Base-by-base conservation (phyloP, 2,888 invertebrate species). In the Bimastos eiseni region DNA sequence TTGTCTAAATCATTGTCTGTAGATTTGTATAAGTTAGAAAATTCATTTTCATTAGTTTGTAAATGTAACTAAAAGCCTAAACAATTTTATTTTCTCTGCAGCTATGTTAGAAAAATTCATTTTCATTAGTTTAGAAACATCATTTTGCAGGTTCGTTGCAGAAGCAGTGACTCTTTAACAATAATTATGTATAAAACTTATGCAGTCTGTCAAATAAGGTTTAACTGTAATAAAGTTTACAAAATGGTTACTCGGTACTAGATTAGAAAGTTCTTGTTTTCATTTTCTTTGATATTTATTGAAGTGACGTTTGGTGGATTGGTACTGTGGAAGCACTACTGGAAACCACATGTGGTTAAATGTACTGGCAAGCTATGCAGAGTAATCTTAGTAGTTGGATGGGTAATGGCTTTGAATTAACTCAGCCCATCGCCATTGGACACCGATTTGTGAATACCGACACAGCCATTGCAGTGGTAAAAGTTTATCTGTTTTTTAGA, bases 1-100 rank as follows among this genome's bases (percentile, higher is more conserved):
- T 92, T 34, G 34, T 21, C 36, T 41, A 37, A n/a, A 13, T 70
- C 70, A 70, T 70, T 70, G 13, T 70, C 70, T 70, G 30, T 70
- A n/a, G 4, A 70, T 30, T 70, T 70, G 8, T 5, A 49, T 24
- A 49, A 49, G 49, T 49, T 24, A 70, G 13, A 70, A 49, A 70
- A n/a, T 30, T 70, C 0, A 70, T 70, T 70, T 70, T n/a, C 70
- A n/a, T 15, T 70, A n/a, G 70, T 70, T 70, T 70, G 70, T 30
- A 70, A 70, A n/a, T n/a, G n/a, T n/a, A n/a, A n/a, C n/a, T n/a
- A n/a, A n/a, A n/a, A n/a, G n/a, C n/a, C n/a, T n/a, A n/a, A n/a
- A n/a, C n/a, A n/a, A n/a, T n/a, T n/a, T 44, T 11, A 17, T 17
- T 44, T 13, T 17, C 44, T 17, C 44, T 30, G 30, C 30, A 30